Base-by-base conservation (phyloP, 2,888 invertebrate species). In the Synergus umbraculus region DNA sequence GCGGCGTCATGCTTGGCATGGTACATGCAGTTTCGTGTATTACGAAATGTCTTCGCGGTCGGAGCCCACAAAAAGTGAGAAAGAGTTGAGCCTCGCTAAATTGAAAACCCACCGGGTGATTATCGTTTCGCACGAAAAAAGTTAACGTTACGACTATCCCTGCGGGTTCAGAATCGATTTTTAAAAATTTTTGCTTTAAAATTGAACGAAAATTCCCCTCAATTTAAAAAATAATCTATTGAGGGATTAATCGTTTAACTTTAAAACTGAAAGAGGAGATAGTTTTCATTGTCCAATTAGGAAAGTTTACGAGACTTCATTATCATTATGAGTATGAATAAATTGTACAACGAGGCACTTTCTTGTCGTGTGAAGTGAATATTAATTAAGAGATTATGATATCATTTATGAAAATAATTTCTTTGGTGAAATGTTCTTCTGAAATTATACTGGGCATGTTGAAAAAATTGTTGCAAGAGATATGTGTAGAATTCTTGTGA, bases 11-110 rank as follows among this genome's bases (percentile, higher is more conserved):
- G 86, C 83, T 82, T 79, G 80, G 82, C 73, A 81, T 81, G 77
- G 29, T 69, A 44, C 67, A 22, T 54, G 84, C 67, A 80, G 86
- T 87, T 86, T 86, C 65, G 76, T 49, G 81, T 81, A 79, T 87
- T 86, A 81, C 83, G 84, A 86, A 86, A 87, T 73, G 29, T 44
- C 63, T n/a, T 65, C 29, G 69, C 69, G 69, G 69, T 69, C 37
- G 18, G 69, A 69, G 69, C 49, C 49, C 69, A 29, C 49, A 49
- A 69, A 49, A 69, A 69, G 9, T 49, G 22, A 46, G 15, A 49
- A 69, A 69, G n/a, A 69, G 69, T 69, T 13, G 15, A 29, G 29
- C 29, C 29, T 49, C 15, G 15, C 29, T 69, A 49, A 49, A 69
- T 69, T 49, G 49, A 37, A 69, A 69, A 69, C 22, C 22, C 15